A percentile compares a stretch with the other conserved stretches of the same genome.
These are phyloP conservation scores for Sminthurinus signatus DNA, from an alignment of 1,140 invertebrate genomes.

Conservation along the genomic window DNA sequence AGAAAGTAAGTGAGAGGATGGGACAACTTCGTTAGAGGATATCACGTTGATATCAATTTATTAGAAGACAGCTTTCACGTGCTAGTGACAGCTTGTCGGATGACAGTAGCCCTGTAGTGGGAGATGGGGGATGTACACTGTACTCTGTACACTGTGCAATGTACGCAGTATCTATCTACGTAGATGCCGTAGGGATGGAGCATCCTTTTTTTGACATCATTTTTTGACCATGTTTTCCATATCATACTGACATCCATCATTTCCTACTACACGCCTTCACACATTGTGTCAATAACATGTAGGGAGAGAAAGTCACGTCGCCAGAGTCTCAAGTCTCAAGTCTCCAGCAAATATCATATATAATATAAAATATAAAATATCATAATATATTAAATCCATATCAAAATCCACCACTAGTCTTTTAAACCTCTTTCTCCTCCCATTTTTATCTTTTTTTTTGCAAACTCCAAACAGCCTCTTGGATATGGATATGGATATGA, in stretches of 20 bases:
- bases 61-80: slow-evolving; percentile 28
- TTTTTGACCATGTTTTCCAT: neutral
- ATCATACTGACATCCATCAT: slow-evolving; percentile 26
- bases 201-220: too few relatives aligned
- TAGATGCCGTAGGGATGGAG: too few relatives aligned
- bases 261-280: slow-evolving; percentile 9
- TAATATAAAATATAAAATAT: too few relatives aligned
- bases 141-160: too few relatives aligned
- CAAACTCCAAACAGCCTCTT: too few relatives aligned
- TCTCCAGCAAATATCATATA: too few relatives aligned
- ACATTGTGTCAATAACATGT: slow-evolving; percentile 1
- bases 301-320: neutral
- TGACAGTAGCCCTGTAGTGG: slow-evolving; percentile 21
- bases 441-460: too few relatives aligned
- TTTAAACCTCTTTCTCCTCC: too few relatives aligned
- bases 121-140: slow-evolving; percentile 3
- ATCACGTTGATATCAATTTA: slow-evolving; percentile 33
- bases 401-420: too few relatives aligned
- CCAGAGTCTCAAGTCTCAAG: neutral
- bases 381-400: too few relatives aligned
- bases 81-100: slow-evolving; percentile 25
- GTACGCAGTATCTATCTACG: too few relatives aligned
- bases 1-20: neutral
- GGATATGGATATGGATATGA: too few relatives aligned
- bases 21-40: slow-evolving; percentile 19